Base-by-base conservation (phyloP, 2,888 invertebrate species). In the Zaprionus bogoriensis region DNA sequence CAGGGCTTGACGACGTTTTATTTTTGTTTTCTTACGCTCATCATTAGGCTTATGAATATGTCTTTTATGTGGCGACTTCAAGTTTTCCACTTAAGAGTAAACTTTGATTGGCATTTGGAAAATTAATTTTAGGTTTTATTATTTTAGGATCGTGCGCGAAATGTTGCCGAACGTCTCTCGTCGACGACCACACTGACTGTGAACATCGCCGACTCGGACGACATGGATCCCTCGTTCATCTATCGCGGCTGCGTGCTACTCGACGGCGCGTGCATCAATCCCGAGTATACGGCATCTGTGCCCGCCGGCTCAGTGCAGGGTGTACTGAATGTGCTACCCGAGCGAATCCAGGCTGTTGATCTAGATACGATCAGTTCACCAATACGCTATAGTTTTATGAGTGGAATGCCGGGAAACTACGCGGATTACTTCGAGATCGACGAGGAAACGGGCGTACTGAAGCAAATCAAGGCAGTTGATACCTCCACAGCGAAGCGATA, bases 171-270 rank as follows among this genome's bases (percentile, higher is more conserved):
- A 82, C 93, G 97, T 46, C 92, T 96, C 55, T 95, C 97, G 0
- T 94, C 96, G 12, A 97, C 97, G 19, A 95, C 97, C 1, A 97
- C 96, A 0, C 91, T 98, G 63, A 96, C 95, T 0, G 95, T 98
- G 2, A 95, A 95, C 82, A 94, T 98, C 9, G 93, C 94, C 80
- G 98, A 98, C 84, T 97, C 96, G 44, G 97, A 98, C 87, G 98
- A 98, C 88, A 95, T 96, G 88, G 97, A 96, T 88, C 97, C 97
- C 0, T 96, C 96, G 0, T 98, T 97, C 88, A 95, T 96, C 66
- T 97, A 97, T 91, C 94, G 96, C 25, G 96, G 96, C 10, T 97
- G 97, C 88, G 95, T 94, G 77, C 91, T 95, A 0, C 92, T 95
- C 50, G 96, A 96, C 78, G 96, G 96, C 0, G 94, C 95, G 50